Evolutionary conservation across 2,888 invertebrate genomes (phyloP), one percentile per base, ranked within the genome.

Genomic region (Apodemia duryi): DNA sequence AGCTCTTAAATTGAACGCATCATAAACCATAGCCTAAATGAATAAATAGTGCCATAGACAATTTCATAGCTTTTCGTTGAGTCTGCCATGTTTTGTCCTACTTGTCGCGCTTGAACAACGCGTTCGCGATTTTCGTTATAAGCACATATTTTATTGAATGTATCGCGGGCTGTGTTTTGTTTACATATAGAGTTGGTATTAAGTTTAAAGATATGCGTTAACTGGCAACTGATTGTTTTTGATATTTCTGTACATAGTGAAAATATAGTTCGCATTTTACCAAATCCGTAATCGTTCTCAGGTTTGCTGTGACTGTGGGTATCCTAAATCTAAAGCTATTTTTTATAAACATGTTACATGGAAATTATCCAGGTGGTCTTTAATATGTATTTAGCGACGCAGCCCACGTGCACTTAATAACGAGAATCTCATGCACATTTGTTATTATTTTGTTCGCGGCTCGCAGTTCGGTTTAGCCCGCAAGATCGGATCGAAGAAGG

Each of bases 401-500:
- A 88, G 89, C 89, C 91, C 91, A 91, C 91, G 91, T 91, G 92
- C 86, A 87, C 84, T 78, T 82, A 85, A 77, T 84, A 86, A 80
- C 82, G 78, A 89, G 85, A 79, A 90, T 89, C 89, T 89, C 93
- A 92, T 93, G 93, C 93, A 93, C 93, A 93, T 93, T 94, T 94
- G 94, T 94, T 94, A 93, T 94, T 94, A 94, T 94, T 94, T 94
- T 94, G 94, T 91, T 92, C 91, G 92, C 89, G 93, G 93, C 90
- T 92, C 89, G 89, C 88, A 93, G 93, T 93, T 93, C 93, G 93
- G 93, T 93, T 93, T 92, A 79, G 77, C 82, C 80, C 82, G 81
- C 78, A 80, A 79, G 80, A 79, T 86, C 80, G 82, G 79, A 81
- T 80, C 81, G 86, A 82, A 83, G 82, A 80, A 81, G 83, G 81